Base-by-base conservation (phyloP, 1,140 invertebrate species). In the Bombus soroeensis region DNA sequence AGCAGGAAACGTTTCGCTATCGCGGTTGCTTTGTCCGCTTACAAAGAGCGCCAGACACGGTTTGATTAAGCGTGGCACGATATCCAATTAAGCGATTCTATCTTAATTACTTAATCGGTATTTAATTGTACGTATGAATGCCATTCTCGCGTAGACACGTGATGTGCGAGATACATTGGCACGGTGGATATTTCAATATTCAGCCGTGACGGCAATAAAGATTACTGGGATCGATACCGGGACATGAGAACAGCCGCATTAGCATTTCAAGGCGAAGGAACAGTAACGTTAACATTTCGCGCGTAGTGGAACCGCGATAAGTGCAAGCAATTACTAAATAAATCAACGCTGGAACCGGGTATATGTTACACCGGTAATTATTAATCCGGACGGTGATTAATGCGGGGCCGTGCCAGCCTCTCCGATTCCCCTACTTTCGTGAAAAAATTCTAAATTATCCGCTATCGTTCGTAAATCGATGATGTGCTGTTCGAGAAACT, bases 21-120 rank as follows among this genome's bases (percentile, higher is more conserved):
- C 81, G 43, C 66, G 74, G 47, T 62, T 22, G 53, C 76, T 78
- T 84, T 84, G 76, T 84, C 83, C 66, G 76, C 13, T 70, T 13
- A 43, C 81, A 81, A 80, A 81, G 66, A 87, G 83, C 83, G 70
- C 78, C 47, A 59, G 87, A 71, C 70, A 39, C 72, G 43, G 82
- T 86, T 90, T 85, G 88, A 90, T 90, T 87, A 90, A 90, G 79
- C 88, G 82, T 73, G 79, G 39, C 80, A 84, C 78, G 71, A 71
- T 82, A 81, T 83, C 82, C 72, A 83, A 90, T 90, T 90, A 90
- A 87, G 43, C 83, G 86, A 90, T 90, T 41, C 79, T 83, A 90
- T 90, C 89, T 85, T 88, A 90, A 90, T 90, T 90, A 87, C 89
- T 90, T 88, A 90, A 90, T 90, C 82, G 89, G 77, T 68, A 66